These are phyloP conservation scores for Paralvinella palmiformis DNA, from an alignment of 1,140 invertebrate genomes.

Conservation along the genomic window DNA sequence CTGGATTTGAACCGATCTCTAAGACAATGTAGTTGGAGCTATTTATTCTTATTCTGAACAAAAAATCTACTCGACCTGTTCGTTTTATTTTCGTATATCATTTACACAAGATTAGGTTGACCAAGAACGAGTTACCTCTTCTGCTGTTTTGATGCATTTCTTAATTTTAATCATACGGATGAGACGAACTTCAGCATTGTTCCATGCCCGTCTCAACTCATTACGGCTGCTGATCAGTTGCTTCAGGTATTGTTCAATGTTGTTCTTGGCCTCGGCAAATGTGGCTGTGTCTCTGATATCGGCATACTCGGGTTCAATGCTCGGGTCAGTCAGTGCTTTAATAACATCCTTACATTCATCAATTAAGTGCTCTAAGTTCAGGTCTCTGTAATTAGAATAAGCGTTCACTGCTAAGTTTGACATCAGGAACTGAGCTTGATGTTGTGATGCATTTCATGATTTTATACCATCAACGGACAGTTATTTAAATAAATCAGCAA, in stretches of 20 bases:
- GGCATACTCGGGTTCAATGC: no score
- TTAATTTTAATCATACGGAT: neutral
- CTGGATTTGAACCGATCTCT: no score
- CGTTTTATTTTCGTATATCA: neutral
- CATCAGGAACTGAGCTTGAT: no score
- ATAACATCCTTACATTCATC: no score
- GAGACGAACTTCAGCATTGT: neutral
- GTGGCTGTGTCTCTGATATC: slow-evolving; percentile 1
- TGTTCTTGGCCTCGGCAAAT: neutral
- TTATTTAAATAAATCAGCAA: no score
- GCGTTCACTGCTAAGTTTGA: no score
- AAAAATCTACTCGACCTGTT: neutral
- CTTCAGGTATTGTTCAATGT: neutral
- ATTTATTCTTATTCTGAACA: neutral
- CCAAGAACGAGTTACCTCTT: slow-evolving; percentile 1
- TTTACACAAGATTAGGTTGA: neutral
- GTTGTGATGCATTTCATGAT: no score
- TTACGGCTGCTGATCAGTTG: neutral
- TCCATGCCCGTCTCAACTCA: neutral
- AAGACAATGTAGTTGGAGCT: neutral
- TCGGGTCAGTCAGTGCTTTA: no score
- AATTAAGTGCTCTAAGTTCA: no score
- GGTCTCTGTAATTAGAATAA: no score
- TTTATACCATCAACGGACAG: no score
- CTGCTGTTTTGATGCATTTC: neutral